Evolutionary conservation across 2,113 vertebrate species (phyloP).

Genomic region (Opisthocomus hoazin): DNA sequence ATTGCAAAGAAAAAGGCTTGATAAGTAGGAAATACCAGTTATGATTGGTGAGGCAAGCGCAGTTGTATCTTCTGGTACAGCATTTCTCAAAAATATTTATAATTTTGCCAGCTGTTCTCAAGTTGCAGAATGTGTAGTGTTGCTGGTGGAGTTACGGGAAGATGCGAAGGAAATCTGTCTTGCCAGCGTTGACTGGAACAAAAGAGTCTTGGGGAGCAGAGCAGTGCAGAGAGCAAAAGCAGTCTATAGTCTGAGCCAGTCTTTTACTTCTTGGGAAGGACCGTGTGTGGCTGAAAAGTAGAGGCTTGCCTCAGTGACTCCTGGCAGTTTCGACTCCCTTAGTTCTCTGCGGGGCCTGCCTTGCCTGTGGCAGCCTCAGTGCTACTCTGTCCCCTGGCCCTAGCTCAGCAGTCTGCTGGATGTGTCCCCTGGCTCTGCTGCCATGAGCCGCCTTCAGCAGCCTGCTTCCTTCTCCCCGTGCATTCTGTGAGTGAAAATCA

Average conservation of each 20-base stretch:
- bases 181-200: background rate
- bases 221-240: background rate
- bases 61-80: background rate
- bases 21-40: background rate
- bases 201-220: background rate
- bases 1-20: background rate
- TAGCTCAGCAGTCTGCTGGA: background rate
- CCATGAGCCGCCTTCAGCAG: background rate
- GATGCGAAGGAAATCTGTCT: background rate
- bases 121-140: background rate
- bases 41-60: background rate
- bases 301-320: background rate
- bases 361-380: background rate
- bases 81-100: background rate
- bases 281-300: fast-evolving
- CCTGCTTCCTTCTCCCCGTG: fast-evolving
- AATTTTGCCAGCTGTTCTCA: background rate
- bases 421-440: background rate
- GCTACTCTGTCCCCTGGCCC: background rate
- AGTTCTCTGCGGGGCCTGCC: background rate
- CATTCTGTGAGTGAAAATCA: background rate
- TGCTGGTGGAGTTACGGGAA: background rate
- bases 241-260: background rate
- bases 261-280: background rate
- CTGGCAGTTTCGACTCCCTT: background rate